Conservation (phyloP, 1,140 invertebrate species). For the Drosophila guanche region DNA sequence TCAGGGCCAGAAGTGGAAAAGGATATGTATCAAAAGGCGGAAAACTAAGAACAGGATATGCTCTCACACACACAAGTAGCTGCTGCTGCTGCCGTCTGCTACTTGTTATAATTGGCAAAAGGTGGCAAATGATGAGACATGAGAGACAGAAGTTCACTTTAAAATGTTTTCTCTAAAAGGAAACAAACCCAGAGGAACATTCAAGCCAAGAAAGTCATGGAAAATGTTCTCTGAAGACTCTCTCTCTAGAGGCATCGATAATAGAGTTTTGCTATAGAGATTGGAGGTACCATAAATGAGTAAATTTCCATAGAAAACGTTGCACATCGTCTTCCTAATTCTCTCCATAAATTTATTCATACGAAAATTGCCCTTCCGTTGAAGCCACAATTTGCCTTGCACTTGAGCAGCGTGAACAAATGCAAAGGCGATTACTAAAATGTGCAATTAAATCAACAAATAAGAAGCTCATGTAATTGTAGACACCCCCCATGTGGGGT, state of each 20-base stretch:
- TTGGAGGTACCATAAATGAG: neutral
- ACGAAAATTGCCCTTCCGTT: too few relatives aligned
- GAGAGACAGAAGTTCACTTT: conserved; percentile 17
- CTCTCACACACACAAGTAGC: conserved; percentile 29
- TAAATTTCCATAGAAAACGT: too few relatives aligned
- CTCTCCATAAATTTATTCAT: too few relatives aligned
- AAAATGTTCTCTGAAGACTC: conserved; percentile 1
- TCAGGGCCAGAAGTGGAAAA: conserved; percentile 49
- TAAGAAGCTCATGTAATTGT: conserved; percentile 47
- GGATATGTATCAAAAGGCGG: conserved; percentile 66
- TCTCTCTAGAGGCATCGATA: neutral
- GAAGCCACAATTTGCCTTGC: neutral
- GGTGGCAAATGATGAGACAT: conserved; percentile 35
- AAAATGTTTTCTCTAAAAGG: conserved; percentile 2
- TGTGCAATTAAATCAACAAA: conserved; percentile 50
- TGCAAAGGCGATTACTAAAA: conserved; percentile 42
- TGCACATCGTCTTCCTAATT: too few relatives aligned
- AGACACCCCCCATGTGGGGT: conserved; percentile 11
- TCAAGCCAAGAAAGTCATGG: neutral
- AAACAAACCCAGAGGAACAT: conserved; percentile 10
- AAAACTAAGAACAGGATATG: conserved; percentile 75
- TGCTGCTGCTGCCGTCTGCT: conserved; percentile 25
- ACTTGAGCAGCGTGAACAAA: conserved; percentile 31
- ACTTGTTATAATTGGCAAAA: conserved; percentile 75
- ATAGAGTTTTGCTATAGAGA: too few relatives aligned